A percentile compares a stretch with the other conserved stretches of the same genome.
Conservation (phyloP, 2,888 invertebrate species). For the Invenusta paracnida region DNA sequence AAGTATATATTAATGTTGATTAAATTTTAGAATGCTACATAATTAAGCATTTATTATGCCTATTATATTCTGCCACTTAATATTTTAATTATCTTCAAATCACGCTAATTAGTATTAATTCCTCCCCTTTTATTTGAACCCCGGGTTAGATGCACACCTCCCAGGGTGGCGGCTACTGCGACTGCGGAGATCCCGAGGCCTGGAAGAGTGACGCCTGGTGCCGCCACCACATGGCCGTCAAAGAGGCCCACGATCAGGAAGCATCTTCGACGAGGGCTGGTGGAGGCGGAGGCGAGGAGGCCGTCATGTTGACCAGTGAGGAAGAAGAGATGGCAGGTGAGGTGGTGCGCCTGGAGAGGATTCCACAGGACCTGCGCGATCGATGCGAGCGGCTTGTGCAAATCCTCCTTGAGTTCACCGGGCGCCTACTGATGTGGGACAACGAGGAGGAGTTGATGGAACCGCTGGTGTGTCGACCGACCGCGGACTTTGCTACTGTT, state of each 20-base stretch:
- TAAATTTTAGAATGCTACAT: too few relatives aligned
- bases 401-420: neutral
- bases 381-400: neutral
- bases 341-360: neutral
- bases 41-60: too few relatives aligned
- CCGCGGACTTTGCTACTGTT: slow-evolving; percentile 2
- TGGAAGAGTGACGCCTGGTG: slow-evolving; percentile 29
- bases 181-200: slow-evolving; percentile 38
- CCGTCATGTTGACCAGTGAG: too few relatives aligned
- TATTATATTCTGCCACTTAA: too few relatives aligned
- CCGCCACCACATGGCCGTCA: neutral
- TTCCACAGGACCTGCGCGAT: neutral
- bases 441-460: neutral
- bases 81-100: too few relatives aligned
- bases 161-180: slow-evolving; percentile 37
- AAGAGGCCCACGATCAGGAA: neutral
- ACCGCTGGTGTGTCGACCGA: neutral
- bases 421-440: neutral
- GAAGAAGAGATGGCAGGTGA: neutral
- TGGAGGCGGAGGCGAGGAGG: too few relatives aligned
- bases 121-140: too few relatives aligned
- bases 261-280: neutral
- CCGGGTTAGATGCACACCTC: slow-evolving; percentile 36
- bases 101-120: too few relatives aligned
- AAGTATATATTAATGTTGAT: too few relatives aligned